Evolutionary conservation across 2,888 invertebrate species (phyloP), one percentile per base, ranked within the genome.

Genomic region (Temnothorax rugatulus): DNA sequence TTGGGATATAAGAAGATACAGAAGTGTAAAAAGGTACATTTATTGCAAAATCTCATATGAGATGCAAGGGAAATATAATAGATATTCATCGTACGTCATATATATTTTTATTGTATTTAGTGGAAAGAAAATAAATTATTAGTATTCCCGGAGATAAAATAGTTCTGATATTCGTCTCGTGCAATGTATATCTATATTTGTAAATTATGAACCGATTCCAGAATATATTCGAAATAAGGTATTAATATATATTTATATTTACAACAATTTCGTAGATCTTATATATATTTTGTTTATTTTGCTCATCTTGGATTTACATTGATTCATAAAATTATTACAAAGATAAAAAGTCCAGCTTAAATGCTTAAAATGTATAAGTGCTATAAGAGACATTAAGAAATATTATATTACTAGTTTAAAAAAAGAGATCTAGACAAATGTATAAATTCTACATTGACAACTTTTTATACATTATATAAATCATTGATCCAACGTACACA

Each of bases 81-180:
- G 44, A 34, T 47, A 64, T 47, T 11, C 13, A n/a, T 44, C 29
- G 9, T 63, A 41, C 4, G 11, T 18, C 5, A 25, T 47, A n/a
- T 25, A 41, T 29, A 64, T 64, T 63, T 75, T 47, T 54, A 38
- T 44, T 63, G 44, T 25, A 38, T 63, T 75, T 75, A 63, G 5
- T 34, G 9, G 18, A 66, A 38, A 61, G 44, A 21, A 66, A 69
- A 34, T 50, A 50, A 18, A 76, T 50, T 34, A 75, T 75, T 66
- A 50, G 13, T 66, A 44, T 68, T 52, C 4, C 3, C 2, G 38
- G 15, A 47, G 4, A 29, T n/a, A 18, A 41, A 61, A 34, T 1
- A 41, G 1, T 54, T 77, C 18, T 15, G 11, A 68, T 21, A 64
- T 41, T 41, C 2, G 18, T 64, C 15, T 73, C 15, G n/a, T 68